Conservation (phyloP, 2,797 vertebrate species). For the Falco peregrinus region DNA sequence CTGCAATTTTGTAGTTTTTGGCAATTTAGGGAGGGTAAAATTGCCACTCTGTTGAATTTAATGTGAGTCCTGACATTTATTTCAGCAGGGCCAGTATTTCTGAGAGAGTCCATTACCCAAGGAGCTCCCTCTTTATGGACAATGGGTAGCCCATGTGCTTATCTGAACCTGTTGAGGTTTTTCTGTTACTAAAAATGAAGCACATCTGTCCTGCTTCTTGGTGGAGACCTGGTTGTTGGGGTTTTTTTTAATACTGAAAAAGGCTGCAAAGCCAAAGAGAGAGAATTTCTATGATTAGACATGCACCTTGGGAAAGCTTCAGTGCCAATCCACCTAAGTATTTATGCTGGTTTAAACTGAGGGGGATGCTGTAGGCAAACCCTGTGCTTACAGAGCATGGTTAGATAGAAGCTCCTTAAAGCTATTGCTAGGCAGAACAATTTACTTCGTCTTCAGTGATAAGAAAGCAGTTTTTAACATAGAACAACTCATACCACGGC, state of each 20-base stretch:
- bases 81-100: neutral
- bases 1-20: neutral
- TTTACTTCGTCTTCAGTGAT: neutral
- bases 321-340: neutral
- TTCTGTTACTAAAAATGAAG: neutral
- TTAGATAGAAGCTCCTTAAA: neutral
- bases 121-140: neutral
- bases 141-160: neutral
- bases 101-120: neutral
- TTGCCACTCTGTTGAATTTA: neutral
- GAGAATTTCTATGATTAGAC: neutral
- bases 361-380: neutral
- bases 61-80: neutral
- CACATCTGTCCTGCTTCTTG: neutral
- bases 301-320: neutral
- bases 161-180: neutral
- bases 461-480: neutral
- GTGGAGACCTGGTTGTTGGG: neutral
- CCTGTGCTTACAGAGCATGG: neutral
- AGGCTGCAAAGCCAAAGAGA: neutral
- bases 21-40: conserved; percentile 13
- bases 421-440: neutral
- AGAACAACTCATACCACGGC: neutral
- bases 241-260: neutral
- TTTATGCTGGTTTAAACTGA: neutral